phyloP scores from a whole-genome alignment of 2,797 vertebrate genomes.

The Thalassophryne amazonica region DNA sequence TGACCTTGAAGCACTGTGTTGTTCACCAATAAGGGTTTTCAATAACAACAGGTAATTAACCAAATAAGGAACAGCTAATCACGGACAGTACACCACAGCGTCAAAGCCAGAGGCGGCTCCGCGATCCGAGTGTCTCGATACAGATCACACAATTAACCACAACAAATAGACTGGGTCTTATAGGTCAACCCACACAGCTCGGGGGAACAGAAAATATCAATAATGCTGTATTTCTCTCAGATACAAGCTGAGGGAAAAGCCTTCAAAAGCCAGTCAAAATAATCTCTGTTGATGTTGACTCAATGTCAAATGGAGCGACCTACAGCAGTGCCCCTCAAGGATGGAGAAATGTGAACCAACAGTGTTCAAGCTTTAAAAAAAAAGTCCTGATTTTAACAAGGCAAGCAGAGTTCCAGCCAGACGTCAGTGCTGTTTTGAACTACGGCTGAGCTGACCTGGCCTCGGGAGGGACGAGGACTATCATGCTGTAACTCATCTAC shows the following conservation, averaged over 20 bases:
- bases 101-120: constrained; percentile 21
- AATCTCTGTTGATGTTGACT: constrained; percentile 17
- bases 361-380: constrained; percentile 13
- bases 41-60: constrained; percentile 27
- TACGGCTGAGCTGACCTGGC: constrained; percentile 17
- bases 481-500: constrained; percentile 32
- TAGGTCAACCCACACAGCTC: constrained; percentile 35
- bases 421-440: constrained; percentile 54
- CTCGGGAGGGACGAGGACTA: constrained; percentile 40
- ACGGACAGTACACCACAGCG: neutral
- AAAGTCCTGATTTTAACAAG: constrained; percentile 43
- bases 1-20: constrained; percentile 9
- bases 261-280: constrained; percentile 18
- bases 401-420: constrained; percentile 22
- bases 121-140: no score
- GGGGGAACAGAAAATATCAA: constrained; percentile 20
- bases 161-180: constrained; percentile 10
- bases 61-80: constrained; percentile 23
- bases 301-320: constrained; percentile 22
- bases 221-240: constrained; percentile 22
- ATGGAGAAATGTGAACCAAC: constrained; percentile 39
- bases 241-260: neutral
- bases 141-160: constrained; percentile 24
- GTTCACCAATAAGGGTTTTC: constrained; percentile 1
- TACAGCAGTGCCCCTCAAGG: constrained; percentile 32